Base-by-base conservation (phyloP, 2,888 invertebrate species). In the Idaea dimidiata region DNA sequence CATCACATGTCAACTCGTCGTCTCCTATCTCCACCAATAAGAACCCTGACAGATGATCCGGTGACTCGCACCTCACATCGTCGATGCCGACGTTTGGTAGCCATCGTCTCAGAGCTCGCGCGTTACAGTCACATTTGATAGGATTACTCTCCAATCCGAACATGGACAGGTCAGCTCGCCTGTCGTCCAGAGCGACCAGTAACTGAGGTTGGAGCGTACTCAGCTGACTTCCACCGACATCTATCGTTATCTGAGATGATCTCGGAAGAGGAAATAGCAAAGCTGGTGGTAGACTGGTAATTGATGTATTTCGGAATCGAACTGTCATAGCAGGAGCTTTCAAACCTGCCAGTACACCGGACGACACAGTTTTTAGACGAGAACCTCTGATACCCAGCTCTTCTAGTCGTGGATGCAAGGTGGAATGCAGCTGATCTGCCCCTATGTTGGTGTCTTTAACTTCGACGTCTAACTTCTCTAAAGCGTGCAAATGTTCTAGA, bases 251-350 rank as follows among this genome's bases (percentile, higher is more conserved):
- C 68, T 94, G 94, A 0, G 97, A 97, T 2, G 98, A 98, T 75
- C 97, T 94, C 0, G 98, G 98, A 17, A 98, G 94, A 0, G 98
- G 97, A 79, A 97, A 97, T 64, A 98, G 94, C 18, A 98, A 83
- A 0, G 97, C 96, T 5, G 97, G 96, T 0, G 97, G 97, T 61
- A 98, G 88, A 14, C 94, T 93, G 16, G 94, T 94, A 7, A 98
- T 87, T 0, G 97, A 97, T 0, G 98, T 97, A 76, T 97, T 97
- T 59, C 95, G 94, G 59, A 98, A 89, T 62, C 95, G 94, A n/a
- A 98, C 94, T 0, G 92, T 93, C 1, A 98, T 93, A 14, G 94
- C 86, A 16, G 94, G 94, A 17, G 95, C 95, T 79, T 97, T 96
- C 0, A 97, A 91, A 6, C 97, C 97, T 0, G 97, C 97, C 61